These are phyloP conservation scores for Lynx canadensis DNA, from an alignment of 2,113 vertebrate species.

Conservation along the genomic window DNA sequence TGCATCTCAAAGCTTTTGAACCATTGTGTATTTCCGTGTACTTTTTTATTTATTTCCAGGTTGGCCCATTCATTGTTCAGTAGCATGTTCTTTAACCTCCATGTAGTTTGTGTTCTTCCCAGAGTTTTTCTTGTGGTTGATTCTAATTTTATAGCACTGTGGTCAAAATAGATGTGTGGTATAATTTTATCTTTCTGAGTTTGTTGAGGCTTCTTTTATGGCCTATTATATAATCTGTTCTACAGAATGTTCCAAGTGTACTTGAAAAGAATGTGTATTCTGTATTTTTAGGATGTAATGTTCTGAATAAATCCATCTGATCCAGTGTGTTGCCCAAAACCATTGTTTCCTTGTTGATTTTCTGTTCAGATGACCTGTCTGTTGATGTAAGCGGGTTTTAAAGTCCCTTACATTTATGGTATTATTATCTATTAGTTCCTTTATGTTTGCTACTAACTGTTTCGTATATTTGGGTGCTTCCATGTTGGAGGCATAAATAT, in stretches of 20 bases:
- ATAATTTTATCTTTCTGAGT: background rate
- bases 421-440: background rate
- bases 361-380: background rate
- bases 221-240: background rate
- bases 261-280: background rate
- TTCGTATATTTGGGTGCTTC: background rate
- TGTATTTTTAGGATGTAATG: background rate
- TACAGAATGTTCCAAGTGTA: background rate
- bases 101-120: background rate
- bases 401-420: background rate
- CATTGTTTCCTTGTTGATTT: background rate
- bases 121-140: background rate
- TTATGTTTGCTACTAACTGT: background rate
- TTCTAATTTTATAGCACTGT: background rate
- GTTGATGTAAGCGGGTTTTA: background rate
- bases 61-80: background rate
- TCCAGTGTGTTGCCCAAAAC: background rate
- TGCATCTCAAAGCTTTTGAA: background rate
- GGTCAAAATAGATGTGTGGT: background rate
- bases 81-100: background rate
- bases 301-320: background rate
- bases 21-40: background rate
- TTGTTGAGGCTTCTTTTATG: background rate
- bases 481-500: background rate
- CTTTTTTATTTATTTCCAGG: background rate